Evolutionary conservation across 2,113 vertebrate genomes (phyloP).

Genomic region (Phrynosoma platyrhinos): DNA sequence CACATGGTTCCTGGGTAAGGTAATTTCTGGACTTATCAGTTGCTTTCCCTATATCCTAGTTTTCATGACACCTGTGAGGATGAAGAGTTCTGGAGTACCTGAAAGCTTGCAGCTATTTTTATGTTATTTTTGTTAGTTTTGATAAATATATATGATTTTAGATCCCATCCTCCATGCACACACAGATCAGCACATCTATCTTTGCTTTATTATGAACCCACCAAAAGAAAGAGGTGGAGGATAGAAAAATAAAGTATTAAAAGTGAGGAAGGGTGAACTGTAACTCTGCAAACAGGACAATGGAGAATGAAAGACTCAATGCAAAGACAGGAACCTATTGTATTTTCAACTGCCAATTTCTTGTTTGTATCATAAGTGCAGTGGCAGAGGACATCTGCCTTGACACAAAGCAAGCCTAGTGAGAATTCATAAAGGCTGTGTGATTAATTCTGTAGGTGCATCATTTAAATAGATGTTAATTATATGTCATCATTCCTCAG

Average conservation of each 20-base stretch:
- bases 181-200: neutral
- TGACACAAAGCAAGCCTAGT: conserved; percentile 25
- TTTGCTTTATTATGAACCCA: neutral
- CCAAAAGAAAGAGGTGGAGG: neutral
- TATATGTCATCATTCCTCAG: conserved; percentile 25
- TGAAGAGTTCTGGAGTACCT: no score
- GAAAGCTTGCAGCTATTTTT: neutral
- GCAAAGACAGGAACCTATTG: conserved; percentile 33
- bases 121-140: neutral
- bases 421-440: conserved; percentile 17
- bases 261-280: neutral
- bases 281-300: neutral
- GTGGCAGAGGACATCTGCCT: conserved; percentile 10
- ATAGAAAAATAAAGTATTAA: neutral
- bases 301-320: neutral
- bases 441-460: conserved; percentile 53
- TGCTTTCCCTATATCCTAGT: no score
- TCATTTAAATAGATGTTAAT: conserved; percentile 66
- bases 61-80: no score
- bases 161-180: neutral
- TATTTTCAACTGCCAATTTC: conserved; percentile 26
- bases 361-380: conserved; percentile 26
- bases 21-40: no score
- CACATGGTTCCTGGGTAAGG: no score
- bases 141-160: neutral